These are phyloP conservation scores for Temnothorax unifasciatus DNA, from an alignment of 2,888 invertebrate species.

Conservation along the genomic window DNA sequence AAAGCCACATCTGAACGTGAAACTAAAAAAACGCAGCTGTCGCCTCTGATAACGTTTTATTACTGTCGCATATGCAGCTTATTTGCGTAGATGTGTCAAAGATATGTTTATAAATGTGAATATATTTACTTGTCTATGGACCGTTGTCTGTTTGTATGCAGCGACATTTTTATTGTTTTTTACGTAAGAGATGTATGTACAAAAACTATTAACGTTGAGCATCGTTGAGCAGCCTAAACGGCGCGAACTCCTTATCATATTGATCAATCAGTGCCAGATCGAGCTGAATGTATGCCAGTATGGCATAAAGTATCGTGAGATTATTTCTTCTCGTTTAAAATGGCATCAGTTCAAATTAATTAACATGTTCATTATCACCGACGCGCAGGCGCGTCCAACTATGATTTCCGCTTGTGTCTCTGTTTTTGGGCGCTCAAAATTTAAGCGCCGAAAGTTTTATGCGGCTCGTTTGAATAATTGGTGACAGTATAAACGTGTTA, in stretches of 20 bases:
- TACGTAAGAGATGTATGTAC: slow-evolving; percentile 73
- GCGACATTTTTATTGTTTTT: slow-evolving; percentile 77
- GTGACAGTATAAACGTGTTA: slow-evolving; percentile 45
- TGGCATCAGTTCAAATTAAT: slow-evolving; percentile 10
- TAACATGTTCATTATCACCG: slow-evolving; percentile 48
- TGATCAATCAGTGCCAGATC: slow-evolving; percentile 27
- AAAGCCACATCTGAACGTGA: neutral
- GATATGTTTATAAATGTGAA: slow-evolving; percentile 76
- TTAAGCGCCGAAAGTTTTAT: slow-evolving; percentile 28
- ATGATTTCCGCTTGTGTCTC: slow-evolving; percentile 30
- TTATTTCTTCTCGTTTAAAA: slow-evolving; percentile 24
- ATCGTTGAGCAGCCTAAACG: slow-evolving; percentile 74
- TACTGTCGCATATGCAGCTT: slow-evolving; percentile 75
- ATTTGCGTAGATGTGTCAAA: slow-evolving; percentile 79
- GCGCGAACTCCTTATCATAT: slow-evolving; percentile 65
- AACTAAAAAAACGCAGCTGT: slow-evolving; percentile 65
- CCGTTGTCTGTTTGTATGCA: slow-evolving; percentile 68
- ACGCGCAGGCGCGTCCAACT: slow-evolving; percentile 48
- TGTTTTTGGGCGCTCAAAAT: neutral
- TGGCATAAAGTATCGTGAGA: neutral
- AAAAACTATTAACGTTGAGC: slow-evolving; percentile 55
- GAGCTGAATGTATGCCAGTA: slow-evolving; percentile 22
- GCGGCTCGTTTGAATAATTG: neutral
- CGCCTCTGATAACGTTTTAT: slow-evolving; percentile 74
- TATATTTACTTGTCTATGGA: slow-evolving; percentile 63